Evolutionary conservation across 35 echinoderm and acorn worm species (phyloP), one percentile per base, ranked within the genome.

Genomic region (Heliocidaris erythrogramma): DNA sequence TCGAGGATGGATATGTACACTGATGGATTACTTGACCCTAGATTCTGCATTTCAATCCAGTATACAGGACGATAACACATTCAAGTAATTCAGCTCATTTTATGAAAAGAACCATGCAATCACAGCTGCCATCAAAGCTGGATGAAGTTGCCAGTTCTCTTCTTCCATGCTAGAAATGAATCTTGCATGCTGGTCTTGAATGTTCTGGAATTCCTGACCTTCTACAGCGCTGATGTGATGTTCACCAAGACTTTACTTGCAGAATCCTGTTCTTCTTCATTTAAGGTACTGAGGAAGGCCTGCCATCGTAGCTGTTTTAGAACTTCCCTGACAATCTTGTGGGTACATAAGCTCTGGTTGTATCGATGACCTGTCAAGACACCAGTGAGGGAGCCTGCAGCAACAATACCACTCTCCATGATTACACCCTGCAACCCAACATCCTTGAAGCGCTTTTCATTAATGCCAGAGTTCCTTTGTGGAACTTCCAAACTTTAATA

Each of bases 401-500:
- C 95, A 96, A 96, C 78, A 29, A 96, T 31, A n/a, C 93, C n/a
- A n/a, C n/a, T n/a, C n/a, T n/a, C n/a, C n/a, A n/a, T n/a, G n/a
- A n/a, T n/a, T n/a, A n/a, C n/a, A 78, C 96, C 95, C 48, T 93
- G 71, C 30, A 98, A 91, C n/a, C 97, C 96, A 87, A 84, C 95
- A 96, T 98, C 97, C 49, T 85, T 60, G 88, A 96, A 98, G 14
- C 96, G n/a, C n/a, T n/a, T n/a, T n/a, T n/a, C n/a, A n/a, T n/a
- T n/a, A n/a, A n/a, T n/a, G n/a, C n/a, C n/a, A n/a, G n/a, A n/a
- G n/a, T n/a, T n/a, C n/a, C n/a, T n/a, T n/a, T n/a, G n/a, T n/a
- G n/a, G n/a, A n/a, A n/a, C n/a, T n/a, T n/a, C n/a, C n/a, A n/a
- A n/a, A n/a, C n/a, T n/a, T n/a, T n/a, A n/a, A n/a, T n/a, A n/a